Percentiles rank a stretch among this genome's conserved stretches.
Conservation (phyloP, 2,888 invertebrate species). For the Gastrophysa polygoni region DNA sequence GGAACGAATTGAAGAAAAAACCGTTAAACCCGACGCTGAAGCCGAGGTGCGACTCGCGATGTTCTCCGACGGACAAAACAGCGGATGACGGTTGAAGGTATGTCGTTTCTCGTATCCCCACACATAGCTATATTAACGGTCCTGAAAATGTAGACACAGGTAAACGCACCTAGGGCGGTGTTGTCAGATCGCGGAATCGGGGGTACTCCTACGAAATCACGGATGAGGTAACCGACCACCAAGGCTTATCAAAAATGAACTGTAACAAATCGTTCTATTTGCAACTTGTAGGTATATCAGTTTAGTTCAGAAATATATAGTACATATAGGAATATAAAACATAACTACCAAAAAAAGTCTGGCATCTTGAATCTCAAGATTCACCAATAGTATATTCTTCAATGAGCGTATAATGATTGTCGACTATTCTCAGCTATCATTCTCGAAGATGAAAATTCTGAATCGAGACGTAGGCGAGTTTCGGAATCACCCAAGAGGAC, state of each 20-base stretch:
- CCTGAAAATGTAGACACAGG: conserved; percentile 55
- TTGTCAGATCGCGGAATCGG: conserved; percentile 18
- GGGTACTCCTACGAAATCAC: background rate
- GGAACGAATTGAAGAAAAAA: conserved; percentile 9
- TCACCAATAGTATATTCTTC: too few relatives aligned
- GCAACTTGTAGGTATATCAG: too few relatives aligned
- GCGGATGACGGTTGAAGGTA: conserved; percentile 43
- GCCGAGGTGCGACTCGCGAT: conserved; percentile 7
- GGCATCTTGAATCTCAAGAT: too few relatives aligned
- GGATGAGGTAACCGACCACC: background rate
- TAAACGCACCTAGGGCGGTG: conserved; percentile 50
- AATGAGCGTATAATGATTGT: too few relatives aligned
- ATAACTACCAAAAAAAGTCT: too few relatives aligned
- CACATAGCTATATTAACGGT: conserved; percentile 50
- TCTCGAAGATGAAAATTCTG: too few relatives aligned
- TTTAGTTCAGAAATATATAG: too few relatives aligned
- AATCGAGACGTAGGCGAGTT: too few relatives aligned
- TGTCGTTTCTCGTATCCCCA: conserved; percentile 41
- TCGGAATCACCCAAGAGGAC: too few relatives aligned
- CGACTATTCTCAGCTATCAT: too few relatives aligned
- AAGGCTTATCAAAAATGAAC: background rate
- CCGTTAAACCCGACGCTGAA: conserved; percentile 24
- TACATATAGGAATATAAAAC: too few relatives aligned
- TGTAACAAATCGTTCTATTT: too few relatives aligned
- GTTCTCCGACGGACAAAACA: conserved; percentile 21